Evolutionary conservation across 2,888 invertebrate genomes (phyloP).

Genomic region (Limenitis camilla): DNA sequence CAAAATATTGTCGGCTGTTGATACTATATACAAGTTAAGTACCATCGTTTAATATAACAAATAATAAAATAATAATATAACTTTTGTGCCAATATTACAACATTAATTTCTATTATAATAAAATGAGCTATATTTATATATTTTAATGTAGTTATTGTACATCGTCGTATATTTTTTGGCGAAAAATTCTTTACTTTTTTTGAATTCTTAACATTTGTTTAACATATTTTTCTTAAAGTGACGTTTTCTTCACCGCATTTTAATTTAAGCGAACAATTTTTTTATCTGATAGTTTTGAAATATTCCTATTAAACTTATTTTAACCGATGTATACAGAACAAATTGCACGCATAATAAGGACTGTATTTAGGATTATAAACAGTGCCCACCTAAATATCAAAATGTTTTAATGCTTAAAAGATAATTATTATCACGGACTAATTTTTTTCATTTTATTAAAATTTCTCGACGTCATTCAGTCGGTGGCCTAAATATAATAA

Average conservation of each 20-base stretch:
- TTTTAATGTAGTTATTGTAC: not conserved
- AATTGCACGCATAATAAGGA: not conserved
- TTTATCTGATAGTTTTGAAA: no score
- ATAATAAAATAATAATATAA: conserved; percentile 2
- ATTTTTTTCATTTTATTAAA: conserved; percentile 8
- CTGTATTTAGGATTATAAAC: no score
- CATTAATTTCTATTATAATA: not conserved
- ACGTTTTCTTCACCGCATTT: no score
- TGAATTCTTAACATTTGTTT: no score
- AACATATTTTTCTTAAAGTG: no score
- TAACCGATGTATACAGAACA: not conserved
- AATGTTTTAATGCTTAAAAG: not conserved
- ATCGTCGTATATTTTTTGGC: no score
- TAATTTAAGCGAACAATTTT: no score
- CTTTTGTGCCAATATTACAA: conserved; percentile 6
- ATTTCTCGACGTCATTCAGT: conserved; percentile 12
- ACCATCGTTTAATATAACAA: conserved; percentile 3
- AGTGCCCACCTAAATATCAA: no score
- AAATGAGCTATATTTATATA: not conserved
- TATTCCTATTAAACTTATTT: not conserved
- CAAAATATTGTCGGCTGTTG: conserved; percentile 33
- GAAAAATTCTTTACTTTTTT: no score
- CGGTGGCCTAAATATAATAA: conserved; percentile 26
- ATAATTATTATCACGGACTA: not conserved
- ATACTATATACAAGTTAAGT: conserved; percentile 10